Percentiles rank a stretch among this genome's conserved stretches.
Conservation (phyloP, 2,888 invertebrate genomes). For the Drosophila colorata region DNA sequence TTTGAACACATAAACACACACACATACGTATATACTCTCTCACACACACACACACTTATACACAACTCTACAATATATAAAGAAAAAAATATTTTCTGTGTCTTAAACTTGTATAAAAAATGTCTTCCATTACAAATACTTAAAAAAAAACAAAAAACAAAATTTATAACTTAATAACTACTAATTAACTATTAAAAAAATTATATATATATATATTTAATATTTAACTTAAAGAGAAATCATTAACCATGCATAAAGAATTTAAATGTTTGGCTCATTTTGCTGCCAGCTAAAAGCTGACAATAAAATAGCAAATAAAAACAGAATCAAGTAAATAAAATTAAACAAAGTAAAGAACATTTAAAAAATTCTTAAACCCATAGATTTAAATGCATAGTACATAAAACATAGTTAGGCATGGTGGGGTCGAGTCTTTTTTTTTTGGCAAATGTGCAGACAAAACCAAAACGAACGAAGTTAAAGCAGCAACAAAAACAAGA, state of each 20-base stretch:
- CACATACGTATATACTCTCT: slow-evolving; percentile 29
- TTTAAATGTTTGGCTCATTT: slow-evolving; percentile 56
- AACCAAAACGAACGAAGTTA: slow-evolving; percentile 34
- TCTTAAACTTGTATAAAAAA: slow-evolving; percentile 86
- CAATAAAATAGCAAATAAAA: slow-evolving; percentile 21
- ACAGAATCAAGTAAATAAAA: slow-evolving; percentile 12
- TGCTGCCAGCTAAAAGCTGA: slow-evolving; percentile 61
- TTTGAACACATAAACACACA: slow-evolving; percentile 27
- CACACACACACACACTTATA: slow-evolving; percentile 34
- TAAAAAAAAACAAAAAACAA: slow-evolving; percentile 58
- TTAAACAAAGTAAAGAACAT: slow-evolving; percentile 11
- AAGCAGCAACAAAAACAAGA: slow-evolving; percentile 31
- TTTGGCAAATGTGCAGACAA: slow-evolving; percentile 25
- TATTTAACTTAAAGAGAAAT: slow-evolving; percentile 50
- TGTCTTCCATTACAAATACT: slow-evolving; percentile 85
- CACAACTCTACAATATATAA: slow-evolving; percentile 54
- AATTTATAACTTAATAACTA: slow-evolving; percentile 68
- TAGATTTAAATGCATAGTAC: slow-evolving; percentile 50
- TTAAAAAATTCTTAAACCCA: slow-evolving; percentile 37
- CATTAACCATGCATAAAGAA: slow-evolving; percentile 64
- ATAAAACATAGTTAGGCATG: slow-evolving; percentile 63
- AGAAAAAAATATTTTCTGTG: slow-evolving; percentile 85
- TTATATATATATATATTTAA: slow-evolving; percentile 40
- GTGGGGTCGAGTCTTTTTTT: slow-evolving; percentile 16
- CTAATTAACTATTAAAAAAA: slow-evolving; percentile 56